Evolutionary conservation across 2,797 vertebrate species (phyloP).

Genomic region (Propithecus deckenii): DNA sequence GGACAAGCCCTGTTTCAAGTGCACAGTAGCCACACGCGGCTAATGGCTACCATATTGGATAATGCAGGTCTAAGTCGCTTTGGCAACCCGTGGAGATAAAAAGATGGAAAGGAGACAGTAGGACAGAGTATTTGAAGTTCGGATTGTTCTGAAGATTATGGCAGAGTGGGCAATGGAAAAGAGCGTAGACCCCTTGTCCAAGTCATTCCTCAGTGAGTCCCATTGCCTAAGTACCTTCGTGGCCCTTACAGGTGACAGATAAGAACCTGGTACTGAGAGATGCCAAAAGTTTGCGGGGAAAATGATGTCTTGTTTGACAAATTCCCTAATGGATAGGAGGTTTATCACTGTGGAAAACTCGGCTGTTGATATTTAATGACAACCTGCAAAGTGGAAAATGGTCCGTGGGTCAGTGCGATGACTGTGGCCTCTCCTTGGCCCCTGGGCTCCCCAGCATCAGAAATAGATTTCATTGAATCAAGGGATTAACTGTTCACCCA

Average conservation of each 20-base stretch:
- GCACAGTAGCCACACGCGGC: neutral
- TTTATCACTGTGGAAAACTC: neutral
- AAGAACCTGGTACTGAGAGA: neutral
- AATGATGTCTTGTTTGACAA: neutral
- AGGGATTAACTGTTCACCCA: conserved; percentile 71
- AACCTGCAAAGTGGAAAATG: neutral
- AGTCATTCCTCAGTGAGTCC: neutral
- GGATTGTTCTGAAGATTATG: neutral
- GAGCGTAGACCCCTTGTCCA: neutral
- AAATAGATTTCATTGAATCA: conserved; percentile 71
- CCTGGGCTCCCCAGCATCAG: conserved; percentile 22
- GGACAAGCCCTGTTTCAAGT: neutral
- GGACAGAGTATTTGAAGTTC: neutral
- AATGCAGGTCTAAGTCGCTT: neutral
- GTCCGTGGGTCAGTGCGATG: neutral
- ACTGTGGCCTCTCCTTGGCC: neutral
- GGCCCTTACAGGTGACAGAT: neutral
- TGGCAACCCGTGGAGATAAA: neutral
- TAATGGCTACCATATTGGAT: neutral
- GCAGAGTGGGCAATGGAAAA: neutral
- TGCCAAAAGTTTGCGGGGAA: neutral
- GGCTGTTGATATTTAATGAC: neutral
- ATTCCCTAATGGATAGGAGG: neutral
- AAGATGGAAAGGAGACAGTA: neutral
- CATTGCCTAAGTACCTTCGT: neutral